Conservation (phyloP, 2,888 invertebrate species). For the Carterocephalus palaemon region DNA sequence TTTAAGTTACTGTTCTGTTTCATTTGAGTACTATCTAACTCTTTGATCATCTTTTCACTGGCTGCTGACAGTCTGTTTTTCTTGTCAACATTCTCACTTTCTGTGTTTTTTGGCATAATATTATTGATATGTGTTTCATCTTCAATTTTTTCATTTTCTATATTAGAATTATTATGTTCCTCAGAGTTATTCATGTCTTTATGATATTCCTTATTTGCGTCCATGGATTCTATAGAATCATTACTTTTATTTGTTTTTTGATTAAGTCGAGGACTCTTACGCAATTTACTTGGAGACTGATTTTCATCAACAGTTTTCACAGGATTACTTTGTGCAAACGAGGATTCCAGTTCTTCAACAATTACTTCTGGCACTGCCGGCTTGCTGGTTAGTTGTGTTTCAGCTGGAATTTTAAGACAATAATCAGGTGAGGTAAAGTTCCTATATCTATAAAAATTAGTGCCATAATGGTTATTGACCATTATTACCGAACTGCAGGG, state of each 20-base stretch:
- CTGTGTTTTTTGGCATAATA: slow-evolving; percentile 8
- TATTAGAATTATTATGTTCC: slow-evolving; percentile 10
- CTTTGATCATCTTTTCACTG: slow-evolving; percentile 39
- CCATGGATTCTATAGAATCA: slow-evolving; percentile 28
- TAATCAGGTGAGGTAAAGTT: too few species aligned
- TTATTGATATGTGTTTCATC: slow-evolving; percentile 28
- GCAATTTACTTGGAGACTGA: slow-evolving; percentile 29
- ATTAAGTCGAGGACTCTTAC: slow-evolving; percentile 38
- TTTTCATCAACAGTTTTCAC: slow-evolving; percentile 24
- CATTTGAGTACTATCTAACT: slow-evolving; percentile 38
- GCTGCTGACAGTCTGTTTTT: slow-evolving; percentile 35
- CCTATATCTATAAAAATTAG: too few species aligned
- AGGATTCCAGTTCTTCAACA: slow-evolving; percentile 50
- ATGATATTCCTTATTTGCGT: slow-evolving; percentile 21
- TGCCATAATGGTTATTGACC: too few species aligned
- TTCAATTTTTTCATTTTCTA: slow-evolving; percentile 22
- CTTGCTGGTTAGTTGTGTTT: slow-evolving; percentile 35
- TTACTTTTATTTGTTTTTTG: slow-evolving; percentile 38
- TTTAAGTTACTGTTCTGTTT: slow-evolving; percentile 38
- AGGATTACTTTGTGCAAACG: slow-evolving; percentile 28
- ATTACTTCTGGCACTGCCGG: slow-evolving; percentile 42
- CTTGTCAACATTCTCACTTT: slow-evolving; percentile 7
- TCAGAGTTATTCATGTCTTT: background rate
- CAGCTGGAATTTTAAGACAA: slow-evolving; percentile 38
- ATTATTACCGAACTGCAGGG: too few species aligned